Conservation (phyloP, 2,113 vertebrate genomes). For the Rhinichthys klamathensis region DNA sequence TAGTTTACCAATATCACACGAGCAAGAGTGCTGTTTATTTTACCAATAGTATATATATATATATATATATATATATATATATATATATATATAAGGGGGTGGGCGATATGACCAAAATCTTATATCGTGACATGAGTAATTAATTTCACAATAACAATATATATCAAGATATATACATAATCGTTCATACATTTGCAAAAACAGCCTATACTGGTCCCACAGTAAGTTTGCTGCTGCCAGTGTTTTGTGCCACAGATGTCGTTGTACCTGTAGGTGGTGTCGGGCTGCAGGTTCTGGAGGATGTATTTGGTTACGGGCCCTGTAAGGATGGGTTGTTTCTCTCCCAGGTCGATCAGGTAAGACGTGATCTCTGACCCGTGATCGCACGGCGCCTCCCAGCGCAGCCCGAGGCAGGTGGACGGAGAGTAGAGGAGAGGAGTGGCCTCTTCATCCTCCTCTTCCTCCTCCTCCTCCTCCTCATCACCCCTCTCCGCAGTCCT, state of each 20-base stretch:
- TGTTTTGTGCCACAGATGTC: background rate
- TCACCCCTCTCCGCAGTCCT: constrained; percentile 48
- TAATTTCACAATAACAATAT: too few species aligned
- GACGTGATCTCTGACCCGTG: constrained; percentile 93
- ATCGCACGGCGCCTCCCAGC: constrained; percentile 90
- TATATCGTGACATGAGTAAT: too few species aligned
- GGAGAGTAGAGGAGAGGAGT: constrained; percentile 79
- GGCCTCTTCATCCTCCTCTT: constrained; percentile 64
- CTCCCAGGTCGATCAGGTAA: constrained; percentile 94
- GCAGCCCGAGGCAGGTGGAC: constrained; percentile 91
- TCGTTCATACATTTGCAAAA: background rate
- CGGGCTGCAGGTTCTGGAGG: constrained; percentile 90
- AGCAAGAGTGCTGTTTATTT: too few species aligned
- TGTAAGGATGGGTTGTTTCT: constrained; percentile 85
- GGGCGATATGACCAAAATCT: too few species aligned
- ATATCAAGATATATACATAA: too few species aligned
- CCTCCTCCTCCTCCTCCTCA: constrained; percentile 70
- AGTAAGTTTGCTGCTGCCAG: background rate
- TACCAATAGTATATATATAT: too few species aligned
- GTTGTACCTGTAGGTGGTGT: constrained; percentile 93
- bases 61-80: too few species aligned
- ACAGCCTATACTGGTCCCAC: background rate
- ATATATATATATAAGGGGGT: too few species aligned
- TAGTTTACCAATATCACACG: too few species aligned
- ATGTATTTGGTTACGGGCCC: constrained; percentile 85